phyloP scores from a whole-genome alignment of 2,888 invertebrate species.

The Phrixothrix hirtus region DNA sequence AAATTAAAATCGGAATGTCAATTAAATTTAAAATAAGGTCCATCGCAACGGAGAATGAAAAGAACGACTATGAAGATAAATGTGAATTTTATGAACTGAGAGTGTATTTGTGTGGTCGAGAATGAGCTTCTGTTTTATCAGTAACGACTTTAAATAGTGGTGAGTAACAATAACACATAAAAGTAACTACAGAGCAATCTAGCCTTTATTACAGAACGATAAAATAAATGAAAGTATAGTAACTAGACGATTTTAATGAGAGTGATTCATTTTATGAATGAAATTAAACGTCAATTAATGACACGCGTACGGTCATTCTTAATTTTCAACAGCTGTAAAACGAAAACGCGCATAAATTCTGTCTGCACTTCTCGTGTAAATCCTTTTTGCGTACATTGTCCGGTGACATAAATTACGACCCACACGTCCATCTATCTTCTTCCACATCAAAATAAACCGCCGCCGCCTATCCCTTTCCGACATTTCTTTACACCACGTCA shows the following conservation, averaged over 20 bases:
- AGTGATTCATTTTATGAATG: conserved; percentile 19
- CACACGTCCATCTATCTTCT: conserved; percentile 11
- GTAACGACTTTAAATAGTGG: conserved; percentile 11
- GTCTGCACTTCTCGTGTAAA: conserved; percentile 23
- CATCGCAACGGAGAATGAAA: conserved; percentile 5
- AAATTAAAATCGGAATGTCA: conserved; percentile 11
- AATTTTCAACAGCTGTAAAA: conserved; percentile 20
- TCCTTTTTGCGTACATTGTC: conserved; percentile 20
- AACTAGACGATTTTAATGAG: background rate
- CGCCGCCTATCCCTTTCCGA: background rate
- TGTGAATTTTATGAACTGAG: conserved; percentile 26
- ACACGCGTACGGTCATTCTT: conserved; percentile 5
- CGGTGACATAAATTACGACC: conserved; percentile 23
- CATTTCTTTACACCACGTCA: conserved; percentile 6
- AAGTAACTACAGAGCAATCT: conserved; percentile 5
- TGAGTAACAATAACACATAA: conserved; percentile 7
- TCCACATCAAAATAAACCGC: conserved; percentile 13
- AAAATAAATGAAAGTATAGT: conserved; percentile 8
- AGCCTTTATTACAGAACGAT: conserved; percentile 7
- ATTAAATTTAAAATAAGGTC: conserved; percentile 18
- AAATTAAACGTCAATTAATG: conserved; percentile 18
- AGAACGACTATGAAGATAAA: conserved; percentile 2
- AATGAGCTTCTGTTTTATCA: conserved; percentile 14
- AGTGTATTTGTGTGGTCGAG: conserved; percentile 21
- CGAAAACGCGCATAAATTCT: conserved; percentile 22